Conservation (phyloP, 2,888 invertebrate species). For the Drosophila subsilvestris region DNA sequence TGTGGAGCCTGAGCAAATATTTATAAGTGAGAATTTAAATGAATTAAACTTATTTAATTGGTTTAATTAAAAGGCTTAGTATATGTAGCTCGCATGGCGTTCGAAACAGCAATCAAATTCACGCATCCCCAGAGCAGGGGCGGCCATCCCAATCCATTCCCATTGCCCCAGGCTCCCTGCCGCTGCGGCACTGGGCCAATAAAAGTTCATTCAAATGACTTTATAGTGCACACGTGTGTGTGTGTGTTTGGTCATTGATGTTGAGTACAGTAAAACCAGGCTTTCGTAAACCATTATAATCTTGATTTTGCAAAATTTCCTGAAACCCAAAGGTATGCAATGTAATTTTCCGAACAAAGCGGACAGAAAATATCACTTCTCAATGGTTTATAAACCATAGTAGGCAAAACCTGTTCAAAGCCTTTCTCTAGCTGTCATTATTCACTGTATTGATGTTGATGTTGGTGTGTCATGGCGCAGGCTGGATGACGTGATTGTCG, state of each 20-base stretch:
- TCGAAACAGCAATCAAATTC: constrained; percentile 54
- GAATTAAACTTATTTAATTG: constrained; percentile 52
- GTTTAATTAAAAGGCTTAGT: constrained; percentile 57
- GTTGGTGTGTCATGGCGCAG: constrained; percentile 52
- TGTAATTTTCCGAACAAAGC: neutral
- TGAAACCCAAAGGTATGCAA: neutral
- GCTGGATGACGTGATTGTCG: constrained; percentile 78
- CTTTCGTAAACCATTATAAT: neutral
- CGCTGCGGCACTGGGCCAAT: constrained; percentile 47
- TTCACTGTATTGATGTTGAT: constrained; percentile 46
- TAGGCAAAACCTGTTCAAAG: neutral
- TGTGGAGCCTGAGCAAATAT: constrained; percentile 37
- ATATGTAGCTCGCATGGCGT: constrained; percentile 22
- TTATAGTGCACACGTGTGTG: constrained; percentile 47
- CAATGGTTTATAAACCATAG: neutral
- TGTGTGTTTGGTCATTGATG: constrained; percentile 35
- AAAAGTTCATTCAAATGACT: constrained; percentile 71
- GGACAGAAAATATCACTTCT: neutral
- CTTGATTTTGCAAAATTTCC: neutral
- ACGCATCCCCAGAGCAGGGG: constrained; percentile 27
- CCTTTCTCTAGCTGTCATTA: constrained; percentile 13
- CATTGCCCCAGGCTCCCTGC: constrained; percentile 15
- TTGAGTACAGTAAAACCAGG: constrained; percentile 18
- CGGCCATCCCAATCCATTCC: neutral
- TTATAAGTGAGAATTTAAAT: constrained; percentile 47